These are phyloP conservation scores for Chironomus tentans DNA, from an alignment of 2,888 invertebrate genomes.

Conservation along the genomic window DNA sequence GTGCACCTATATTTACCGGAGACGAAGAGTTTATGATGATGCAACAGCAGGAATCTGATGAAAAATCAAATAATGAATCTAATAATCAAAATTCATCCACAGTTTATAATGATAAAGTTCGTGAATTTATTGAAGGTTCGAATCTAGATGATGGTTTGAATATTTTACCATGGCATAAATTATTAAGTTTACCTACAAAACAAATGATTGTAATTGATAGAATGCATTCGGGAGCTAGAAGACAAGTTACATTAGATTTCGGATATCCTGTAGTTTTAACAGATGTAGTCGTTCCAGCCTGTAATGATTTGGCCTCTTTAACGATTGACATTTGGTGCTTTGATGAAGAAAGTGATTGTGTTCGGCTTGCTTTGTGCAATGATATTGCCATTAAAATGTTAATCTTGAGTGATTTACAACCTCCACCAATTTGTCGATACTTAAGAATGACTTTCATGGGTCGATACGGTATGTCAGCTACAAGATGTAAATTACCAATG, in stretches of 20 bases:
- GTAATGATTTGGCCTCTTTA: slow-evolving; percentile 71
- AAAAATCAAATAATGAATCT: neutral
- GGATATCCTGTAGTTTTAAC: slow-evolving; percentile 78
- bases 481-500: slow-evolving; percentile 80
- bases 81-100: neutral
- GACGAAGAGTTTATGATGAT: slow-evolving; percentile 23
- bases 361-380: slow-evolving; percentile 71
- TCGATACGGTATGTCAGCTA: slow-evolving; percentile 83
- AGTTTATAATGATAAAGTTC: neutral
- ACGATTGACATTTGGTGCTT: slow-evolving; percentile 85
- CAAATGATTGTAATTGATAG: slow-evolving; percentile 82
- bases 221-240: slow-evolving; percentile 88
- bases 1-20: slow-evolving; percentile 4
- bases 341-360: slow-evolving; percentile 77
- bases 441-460: slow-evolving; percentile 81
- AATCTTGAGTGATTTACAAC: slow-evolving; percentile 80
- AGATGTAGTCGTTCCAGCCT: slow-evolving; percentile 72
- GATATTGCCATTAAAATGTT: slow-evolving; percentile 83
- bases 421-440: slow-evolving; percentile 79
- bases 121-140: slow-evolving; percentile 32
- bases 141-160: slow-evolving; percentile 29
- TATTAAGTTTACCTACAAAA: slow-evolving; percentile 70
- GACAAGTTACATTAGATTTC: slow-evolving; percentile 86
- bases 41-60: neutral
- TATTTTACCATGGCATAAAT: slow-evolving; percentile 61